These are phyloP conservation scores for Triplophysa yarkandensis DNA, from an alignment of 2,797 vertebrate species.

Conservation along the genomic window DNA sequence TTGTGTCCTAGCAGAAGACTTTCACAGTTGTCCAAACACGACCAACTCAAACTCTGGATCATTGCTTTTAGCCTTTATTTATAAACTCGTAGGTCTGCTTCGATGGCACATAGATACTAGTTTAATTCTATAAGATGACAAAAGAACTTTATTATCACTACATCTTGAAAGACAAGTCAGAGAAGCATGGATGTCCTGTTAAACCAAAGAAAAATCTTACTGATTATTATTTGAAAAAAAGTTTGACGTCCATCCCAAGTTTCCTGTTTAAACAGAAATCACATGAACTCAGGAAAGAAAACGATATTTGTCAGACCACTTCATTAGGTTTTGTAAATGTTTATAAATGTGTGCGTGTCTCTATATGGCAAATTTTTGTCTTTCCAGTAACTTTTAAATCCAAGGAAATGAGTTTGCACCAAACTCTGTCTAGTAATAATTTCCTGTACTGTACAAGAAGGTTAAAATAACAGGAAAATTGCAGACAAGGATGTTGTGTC, in stretches of 20 bases:
- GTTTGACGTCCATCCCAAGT: neutral
- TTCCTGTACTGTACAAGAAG: slow-evolving; percentile 6
- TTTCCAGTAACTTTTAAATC: slow-evolving; percentile 37
- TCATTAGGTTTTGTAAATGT: slow-evolving; percentile 1
- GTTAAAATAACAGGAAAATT: slow-evolving; percentile 22
- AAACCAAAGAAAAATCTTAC: neutral
- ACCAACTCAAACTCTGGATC: neutral
- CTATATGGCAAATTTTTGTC: slow-evolving; percentile 36
- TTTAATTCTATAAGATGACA: neutral
- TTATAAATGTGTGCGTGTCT: slow-evolving; percentile 4
- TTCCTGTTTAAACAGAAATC: slow-evolving; percentile 17
- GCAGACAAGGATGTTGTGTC: neutral
- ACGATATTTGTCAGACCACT: neutral
- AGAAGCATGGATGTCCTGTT: neutral
- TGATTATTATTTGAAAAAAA: neutral
- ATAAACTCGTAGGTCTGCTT: neutral
- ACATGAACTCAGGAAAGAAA: slow-evolving; percentile 22
- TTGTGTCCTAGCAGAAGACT: neutral
- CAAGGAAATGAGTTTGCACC: neutral
- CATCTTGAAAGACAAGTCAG: neutral
- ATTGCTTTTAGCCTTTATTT: too few species aligned
- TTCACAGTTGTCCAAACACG: neutral
- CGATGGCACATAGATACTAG: neutral
- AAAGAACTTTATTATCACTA: neutral
- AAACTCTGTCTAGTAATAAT: slow-evolving; percentile 1